phyloP scores from a whole-genome alignment of 2,888 invertebrate genomes.

The Meganola albula region DNA sequence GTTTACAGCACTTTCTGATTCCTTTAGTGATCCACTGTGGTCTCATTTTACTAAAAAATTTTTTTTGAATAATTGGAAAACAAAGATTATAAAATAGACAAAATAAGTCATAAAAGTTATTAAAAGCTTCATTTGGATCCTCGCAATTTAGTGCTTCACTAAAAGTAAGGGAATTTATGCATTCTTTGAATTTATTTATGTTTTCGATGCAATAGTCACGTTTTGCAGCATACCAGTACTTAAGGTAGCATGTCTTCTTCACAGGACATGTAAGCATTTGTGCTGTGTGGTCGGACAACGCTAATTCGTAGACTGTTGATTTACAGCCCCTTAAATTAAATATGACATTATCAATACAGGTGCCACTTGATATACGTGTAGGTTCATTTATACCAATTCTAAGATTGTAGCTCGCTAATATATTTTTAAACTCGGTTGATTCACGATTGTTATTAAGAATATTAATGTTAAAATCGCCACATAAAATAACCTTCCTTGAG shows the following conservation, averaged over 20 bases:
- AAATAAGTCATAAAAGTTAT: too few species aligned
- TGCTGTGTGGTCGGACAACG: background rate
- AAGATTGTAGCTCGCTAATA: background rate
- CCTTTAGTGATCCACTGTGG: slow-evolving; percentile 3
- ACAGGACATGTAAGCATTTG: slow-evolving; percentile 2
- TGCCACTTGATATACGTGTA: background rate
- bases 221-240: background rate
- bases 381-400: background rate
- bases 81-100: slow-evolving; percentile 4
- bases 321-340: too few species aligned
- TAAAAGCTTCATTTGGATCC: slow-evolving; percentile 3
- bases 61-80: background rate
- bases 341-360: too few species aligned
- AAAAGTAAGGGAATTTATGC: slow-evolving; percentile 1
- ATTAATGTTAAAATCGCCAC: slow-evolving; percentile 1
- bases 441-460: background rate
- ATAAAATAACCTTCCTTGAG: background rate
- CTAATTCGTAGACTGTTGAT: too few species aligned
- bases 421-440: background rate
- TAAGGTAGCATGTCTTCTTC: background rate
- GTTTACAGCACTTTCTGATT: slow-evolving; percentile 2
- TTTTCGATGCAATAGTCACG: slow-evolving; percentile 2
- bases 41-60: background rate
- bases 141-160: background rate
- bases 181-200: slow-evolving; percentile 4